A percentile compares a stretch with the other conserved stretches of the same genome.
Conservation (phyloP, 2,113 vertebrate species). For the Dicrurus megarhynchus region DNA sequence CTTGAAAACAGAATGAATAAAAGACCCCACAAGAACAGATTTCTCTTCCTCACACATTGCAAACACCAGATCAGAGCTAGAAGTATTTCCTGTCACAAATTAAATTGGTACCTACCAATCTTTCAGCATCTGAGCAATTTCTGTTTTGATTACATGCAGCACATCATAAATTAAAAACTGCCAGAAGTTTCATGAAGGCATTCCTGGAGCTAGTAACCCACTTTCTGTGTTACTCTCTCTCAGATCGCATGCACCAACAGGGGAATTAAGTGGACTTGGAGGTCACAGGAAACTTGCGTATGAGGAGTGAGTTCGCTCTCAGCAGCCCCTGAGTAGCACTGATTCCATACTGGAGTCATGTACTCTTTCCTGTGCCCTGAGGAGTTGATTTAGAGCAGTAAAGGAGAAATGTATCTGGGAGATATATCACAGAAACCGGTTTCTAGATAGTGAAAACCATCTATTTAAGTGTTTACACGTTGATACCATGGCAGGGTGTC, state of each 20-base stretch:
- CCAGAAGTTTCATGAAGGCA: background rate
- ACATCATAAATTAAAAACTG: conserved; percentile 12
- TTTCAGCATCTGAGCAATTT: conserved; percentile 45
- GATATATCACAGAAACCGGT: background rate
- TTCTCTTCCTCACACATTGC: conserved; percentile 40
- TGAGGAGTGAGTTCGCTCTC: background rate
- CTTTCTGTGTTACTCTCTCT: background rate
- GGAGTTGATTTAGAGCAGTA: background rate
- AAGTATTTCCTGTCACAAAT: conserved; percentile 50
- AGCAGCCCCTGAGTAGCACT: background rate
- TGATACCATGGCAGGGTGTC: background rate
- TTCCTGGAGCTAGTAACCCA: fast-evolving
- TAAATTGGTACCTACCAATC: conserved; percentile 44
- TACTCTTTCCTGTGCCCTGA: background rate
- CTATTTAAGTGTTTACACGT: background rate
- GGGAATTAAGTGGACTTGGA: background rate
- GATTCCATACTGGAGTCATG: background rate
- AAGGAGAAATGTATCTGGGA: background rate
- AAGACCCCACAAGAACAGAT: conserved; percentile 59
- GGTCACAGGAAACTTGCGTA: background rate
- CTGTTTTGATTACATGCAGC: conserved; percentile 24
- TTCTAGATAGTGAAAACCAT: background rate
- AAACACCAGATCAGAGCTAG: conserved; percentile 38
- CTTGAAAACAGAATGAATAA: conserved; percentile 35
- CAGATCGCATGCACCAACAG: background rate